Evolutionary conservation across 2,888 invertebrate species (phyloP).

Genomic region (Xanthia togata): DNA sequence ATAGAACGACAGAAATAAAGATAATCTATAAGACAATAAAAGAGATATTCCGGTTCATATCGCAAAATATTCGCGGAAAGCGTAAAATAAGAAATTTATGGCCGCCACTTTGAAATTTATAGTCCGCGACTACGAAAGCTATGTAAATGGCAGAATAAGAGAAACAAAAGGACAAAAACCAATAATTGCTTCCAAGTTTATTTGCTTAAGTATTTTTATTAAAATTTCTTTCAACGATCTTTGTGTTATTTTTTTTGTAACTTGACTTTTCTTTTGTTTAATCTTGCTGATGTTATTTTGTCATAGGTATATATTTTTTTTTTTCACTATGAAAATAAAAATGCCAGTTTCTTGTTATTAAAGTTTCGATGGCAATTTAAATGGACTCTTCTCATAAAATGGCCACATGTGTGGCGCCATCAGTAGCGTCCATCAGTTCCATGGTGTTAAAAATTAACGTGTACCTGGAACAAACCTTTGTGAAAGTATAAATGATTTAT

Average conservation of each 20-base stretch:
- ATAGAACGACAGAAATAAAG: slow-evolving; percentile 60
- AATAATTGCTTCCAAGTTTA: slow-evolving; percentile 68
- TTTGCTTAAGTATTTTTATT: slow-evolving; percentile 62
- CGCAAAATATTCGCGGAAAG: slow-evolving; percentile 68
- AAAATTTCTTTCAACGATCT: slow-evolving; percentile 56
- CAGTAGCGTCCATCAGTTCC: neutral
- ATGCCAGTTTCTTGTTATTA: neutral
- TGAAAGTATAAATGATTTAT: neutral
- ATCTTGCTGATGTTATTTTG: neutral
- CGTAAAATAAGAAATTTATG: slow-evolving; percentile 75
- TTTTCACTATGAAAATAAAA: neutral
- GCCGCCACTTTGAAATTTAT: slow-evolving; percentile 70
- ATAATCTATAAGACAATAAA: slow-evolving; percentile 65
- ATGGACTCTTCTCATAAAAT: neutral
- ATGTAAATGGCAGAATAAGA: slow-evolving; percentile 68
- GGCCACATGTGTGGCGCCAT: neutral
- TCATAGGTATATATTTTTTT: neutral
- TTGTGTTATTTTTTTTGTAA: slow-evolving; percentile 29
- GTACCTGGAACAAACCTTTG: neutral
- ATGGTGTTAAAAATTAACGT: neutral
- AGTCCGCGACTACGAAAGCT: slow-evolving; percentile 61
- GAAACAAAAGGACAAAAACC: slow-evolving; percentile 63
- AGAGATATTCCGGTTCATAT: slow-evolving; percentile 66
- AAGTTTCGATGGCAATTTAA: neutral
- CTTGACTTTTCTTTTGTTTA: slow-evolving; percentile 21